A percentile compares a stretch with the other conserved stretches of the same genome.
phyloP scores from a whole-genome alignment of 2,888 invertebrate genomes.

The Mechanitis messenoides region DNA sequence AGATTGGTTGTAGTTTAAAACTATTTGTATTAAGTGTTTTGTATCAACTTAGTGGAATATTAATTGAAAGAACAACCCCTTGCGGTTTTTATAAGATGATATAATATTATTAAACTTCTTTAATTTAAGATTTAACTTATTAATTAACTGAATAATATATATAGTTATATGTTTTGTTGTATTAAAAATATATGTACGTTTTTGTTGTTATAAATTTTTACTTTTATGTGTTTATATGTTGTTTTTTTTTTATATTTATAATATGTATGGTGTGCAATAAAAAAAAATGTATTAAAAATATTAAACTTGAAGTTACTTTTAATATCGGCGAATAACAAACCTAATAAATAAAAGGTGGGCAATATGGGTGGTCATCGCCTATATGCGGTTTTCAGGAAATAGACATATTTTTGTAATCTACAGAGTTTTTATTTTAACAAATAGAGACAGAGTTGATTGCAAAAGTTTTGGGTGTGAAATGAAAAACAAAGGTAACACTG shows the following conservation, averaged over 20 bases:
- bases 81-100: background rate
- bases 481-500: slow-evolving; percentile 12
- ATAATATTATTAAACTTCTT: too few species aligned
- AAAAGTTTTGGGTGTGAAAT: slow-evolving; percentile 19
- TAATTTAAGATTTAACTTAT: too few species aligned
- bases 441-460: slow-evolving; percentile 26
- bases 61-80: background rate
- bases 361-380: background rate
- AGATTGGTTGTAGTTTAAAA: slow-evolving; percentile 2
- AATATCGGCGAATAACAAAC: background rate
- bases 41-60: background rate
- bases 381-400: slow-evolving; percentile 4
- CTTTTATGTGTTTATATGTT: too few species aligned
- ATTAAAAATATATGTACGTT: too few species aligned
- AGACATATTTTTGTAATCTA: slow-evolving; percentile 20
- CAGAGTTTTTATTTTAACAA: slow-evolving; percentile 25
- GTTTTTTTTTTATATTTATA: too few species aligned
- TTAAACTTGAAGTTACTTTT: background rate
- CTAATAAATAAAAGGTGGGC: too few species aligned
- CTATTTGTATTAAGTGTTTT: slow-evolving; percentile 13
- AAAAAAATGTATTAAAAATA: background rate
- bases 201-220: too few species aligned
- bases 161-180: too few species aligned
- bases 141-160: too few species aligned
- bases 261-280: too few species aligned